phyloP scores from a whole-genome alignment of 1,140 invertebrate species.

The Tenebrio molitor region DNA sequence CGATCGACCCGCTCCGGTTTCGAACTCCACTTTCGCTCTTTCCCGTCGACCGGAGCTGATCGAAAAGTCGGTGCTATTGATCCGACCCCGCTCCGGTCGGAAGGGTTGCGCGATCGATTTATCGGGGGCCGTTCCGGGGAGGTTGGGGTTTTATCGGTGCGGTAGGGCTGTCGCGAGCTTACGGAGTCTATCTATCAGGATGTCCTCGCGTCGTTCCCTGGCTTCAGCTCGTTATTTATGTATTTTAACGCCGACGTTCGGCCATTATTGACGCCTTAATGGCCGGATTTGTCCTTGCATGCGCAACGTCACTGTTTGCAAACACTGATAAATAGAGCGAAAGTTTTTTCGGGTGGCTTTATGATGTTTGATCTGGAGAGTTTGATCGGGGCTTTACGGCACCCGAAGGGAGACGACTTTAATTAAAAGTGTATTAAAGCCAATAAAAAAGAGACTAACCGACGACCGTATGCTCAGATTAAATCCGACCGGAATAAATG shows the following conservation, averaged over 20 bases:
- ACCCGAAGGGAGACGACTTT: slow-evolving; percentile 39
- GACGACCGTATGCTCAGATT: no score
- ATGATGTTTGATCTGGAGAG: slow-evolving; percentile 56
- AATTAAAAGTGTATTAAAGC: slow-evolving; percentile 55
- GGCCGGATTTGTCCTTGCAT: slow-evolving; percentile 64
- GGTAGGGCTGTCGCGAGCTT: slow-evolving; percentile 35
- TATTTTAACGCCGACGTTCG: slow-evolving; percentile 64
- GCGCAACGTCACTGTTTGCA: slow-evolving; percentile 64
- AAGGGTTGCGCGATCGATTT: slow-evolving; percentile 17
- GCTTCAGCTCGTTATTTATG: slow-evolving; percentile 63
- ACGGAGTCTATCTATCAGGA: slow-evolving; percentile 57
- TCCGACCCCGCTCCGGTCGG: no score
- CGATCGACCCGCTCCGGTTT: no score
- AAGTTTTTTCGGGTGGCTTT: slow-evolving; percentile 55
- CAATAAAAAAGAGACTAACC: not conserved
- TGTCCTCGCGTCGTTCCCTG: slow-evolving; percentile 55
- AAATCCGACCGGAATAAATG: no score
- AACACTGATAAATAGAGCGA: slow-evolving; percentile 65
- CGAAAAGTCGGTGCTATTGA: no score
- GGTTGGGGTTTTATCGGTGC: slow-evolving; percentile 12
- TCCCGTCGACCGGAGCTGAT: no score
- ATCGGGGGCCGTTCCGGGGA: not conserved
- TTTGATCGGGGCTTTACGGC: slow-evolving; percentile 48
- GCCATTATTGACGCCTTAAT: slow-evolving; percentile 66
- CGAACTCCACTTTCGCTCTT: no score